Evolutionary conservation across 2,797 vertebrate species (phyloP), one percentile per base, ranked within the genome.

Genomic region (Xiphorhynchus erythropygius): DNA sequence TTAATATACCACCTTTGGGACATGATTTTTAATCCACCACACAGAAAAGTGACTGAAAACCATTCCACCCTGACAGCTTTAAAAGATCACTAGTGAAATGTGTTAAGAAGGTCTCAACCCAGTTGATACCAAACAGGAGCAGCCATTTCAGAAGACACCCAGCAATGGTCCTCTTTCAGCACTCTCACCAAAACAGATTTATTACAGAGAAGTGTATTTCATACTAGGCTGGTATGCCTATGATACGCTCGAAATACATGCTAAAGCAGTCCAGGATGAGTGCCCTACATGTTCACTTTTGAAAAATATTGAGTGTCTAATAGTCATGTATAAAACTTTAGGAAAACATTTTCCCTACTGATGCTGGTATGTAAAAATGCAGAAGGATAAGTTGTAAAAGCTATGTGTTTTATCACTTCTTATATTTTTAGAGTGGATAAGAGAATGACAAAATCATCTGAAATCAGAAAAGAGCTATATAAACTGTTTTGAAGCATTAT

Each of bases 1-100:
- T 97, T 97, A 97, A 96, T 96, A 97, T 96, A 88, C 91, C 80
- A 95, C 97, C 96, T 97, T 84, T 89, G 95, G 95, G 92, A 96
- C 86, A 94, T 28, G 76, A 86, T 97, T 97, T 97, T 97, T 97
- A 97, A 97, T 94, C 94, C 89, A 95, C 84, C 97, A 64, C 87
- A 56, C 89, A 95, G 77, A 33, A 41, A 92, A 97, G 90, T 97
- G 97, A 97, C 96, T 97, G 97, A 95, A 98, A 98, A 97, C 97
- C 97, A 92, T 98, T 98, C 94, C 52, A 33, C 30, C 28, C 91
- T 97, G 97, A 97, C 95, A 97, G 94, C 82, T 98, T 97, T 95
- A 94, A 97, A 98, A 98, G 95, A 97, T 93, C 97, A 96, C 89
- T 84, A 95, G 91, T 86, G 94, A 96, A 97, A 85, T 5, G 5